Percentiles rank a stretch among this genome's conserved stretches.
Conservation (phyloP, 2,113 vertebrate species). For the Anser cygnoides region DNA sequence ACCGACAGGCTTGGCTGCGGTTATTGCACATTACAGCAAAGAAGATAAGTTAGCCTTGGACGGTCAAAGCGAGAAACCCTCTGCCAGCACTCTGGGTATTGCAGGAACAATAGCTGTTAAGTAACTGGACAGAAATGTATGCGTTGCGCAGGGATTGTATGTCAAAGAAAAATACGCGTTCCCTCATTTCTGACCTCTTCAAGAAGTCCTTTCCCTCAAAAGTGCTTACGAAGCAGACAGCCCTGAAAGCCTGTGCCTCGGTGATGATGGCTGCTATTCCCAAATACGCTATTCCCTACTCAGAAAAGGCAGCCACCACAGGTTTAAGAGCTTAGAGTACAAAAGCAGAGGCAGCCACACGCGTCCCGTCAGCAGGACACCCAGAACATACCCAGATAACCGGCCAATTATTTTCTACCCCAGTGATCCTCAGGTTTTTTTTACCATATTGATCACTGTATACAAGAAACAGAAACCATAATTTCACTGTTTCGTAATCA, state of each 20-base stretch:
- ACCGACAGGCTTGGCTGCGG: background rate
- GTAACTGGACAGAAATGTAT: background rate
- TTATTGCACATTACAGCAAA: background rate
- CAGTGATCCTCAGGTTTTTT: background rate
- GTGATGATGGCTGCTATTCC: background rate
- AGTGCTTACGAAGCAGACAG: background rate
- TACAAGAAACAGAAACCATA: background rate
- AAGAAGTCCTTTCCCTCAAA: background rate
- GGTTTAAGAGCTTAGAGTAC: background rate
- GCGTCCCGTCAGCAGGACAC: background rate
- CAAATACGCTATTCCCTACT: background rate
- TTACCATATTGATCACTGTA: background rate
- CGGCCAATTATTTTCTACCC: background rate
- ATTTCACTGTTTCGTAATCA: background rate
- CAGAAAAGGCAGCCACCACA: background rate
- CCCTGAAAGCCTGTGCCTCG: background rate
- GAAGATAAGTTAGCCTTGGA: background rate
- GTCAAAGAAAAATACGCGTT: background rate
- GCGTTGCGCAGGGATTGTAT: background rate
- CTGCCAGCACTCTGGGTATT: background rate
- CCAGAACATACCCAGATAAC: background rate
- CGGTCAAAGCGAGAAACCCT: background rate
- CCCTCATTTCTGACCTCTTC: background rate
- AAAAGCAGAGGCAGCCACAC: background rate
- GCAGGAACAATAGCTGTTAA: background rate